Evolutionary conservation across 2,113 vertebrate species (phyloP), one percentile per base, ranked within the genome.

Genomic region (Nanorana parkeri): DNA sequence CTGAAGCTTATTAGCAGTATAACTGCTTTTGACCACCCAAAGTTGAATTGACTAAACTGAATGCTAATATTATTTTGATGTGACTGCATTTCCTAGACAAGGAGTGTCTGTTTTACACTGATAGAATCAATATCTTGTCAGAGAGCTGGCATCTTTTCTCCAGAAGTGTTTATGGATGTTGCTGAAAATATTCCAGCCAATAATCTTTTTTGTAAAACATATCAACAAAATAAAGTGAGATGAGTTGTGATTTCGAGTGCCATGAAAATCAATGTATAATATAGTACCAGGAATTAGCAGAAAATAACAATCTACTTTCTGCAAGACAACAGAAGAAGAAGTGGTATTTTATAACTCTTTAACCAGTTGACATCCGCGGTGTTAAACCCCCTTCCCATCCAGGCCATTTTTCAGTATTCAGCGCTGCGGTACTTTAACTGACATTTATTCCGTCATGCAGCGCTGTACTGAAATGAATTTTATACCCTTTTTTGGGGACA

Each of bases 41-140:
- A 23, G 69, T 21, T 20, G 29, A 23, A 32, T 51, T 65, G 65
- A 28, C 19, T 64, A 20, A 63, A 63, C 47, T 51, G n/a, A 20
- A 47, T 67, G 61, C 24, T 23, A 67, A 54, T n/a, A 24, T 55
- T 78, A 32, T 51, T 36, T 17, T 78, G 36, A 28, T 65, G 41
- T 17, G 13, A 41, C 17, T 66, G 41, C 26, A 67, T 29, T 67
- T 78, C 24, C 47, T 66, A 63, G 55, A 20, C 23, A 78, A n/a
- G 26, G 23, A 66, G 63, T 66, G 76, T 67, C 55, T 67, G 28
- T 55, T 67, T 55, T 66, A 66, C 24, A 55, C 51, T 32, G 63
- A 66, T 67, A 67, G 54, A 78, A 78, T 78, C 77, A 56, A 65
- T 68, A 79, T 79, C 20, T 56, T 68, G 20, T 79, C 65, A 68